Base-by-base conservation (phyloP, 2,888 invertebrate species). In the Amorpha juglandis region DNA sequence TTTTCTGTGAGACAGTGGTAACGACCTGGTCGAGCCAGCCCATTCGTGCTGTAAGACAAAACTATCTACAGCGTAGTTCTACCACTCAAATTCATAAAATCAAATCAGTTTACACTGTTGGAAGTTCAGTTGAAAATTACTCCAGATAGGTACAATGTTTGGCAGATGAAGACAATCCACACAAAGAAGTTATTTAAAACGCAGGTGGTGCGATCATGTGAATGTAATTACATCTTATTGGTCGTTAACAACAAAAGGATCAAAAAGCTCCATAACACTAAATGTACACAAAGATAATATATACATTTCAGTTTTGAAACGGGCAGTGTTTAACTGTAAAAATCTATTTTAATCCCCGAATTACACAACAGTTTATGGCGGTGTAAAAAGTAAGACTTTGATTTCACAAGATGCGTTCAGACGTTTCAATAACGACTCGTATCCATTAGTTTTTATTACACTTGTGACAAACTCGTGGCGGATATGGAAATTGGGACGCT, bases 341-440 rank as follows among this genome's bases (percentile, higher is more conserved):
- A 83, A 74, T 81, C 78, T 85, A 87, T 86, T 87, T 83, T 58
- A 64, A 79, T 76, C 69, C 62, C 11, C 51, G 67, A 73, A 76
- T 80, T 78, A 79, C 77, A 74, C 68, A 74, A 75, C 69, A 71
- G 69, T 77, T 81, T 78, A 79, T 73, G 74, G 72, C 73, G 72
- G 68, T 71, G 71, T 75, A 78, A 82, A 82, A 71, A 72, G 66
- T 74, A 73, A 74, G 73, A 73, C 72, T 75, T 70, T 68, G 75
- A 80, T 80, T 81, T 79, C 77, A 78, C 75, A 83, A 79, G 70
- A 76, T 67, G 69, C 67, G 70, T 76, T 69, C 68, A 71, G 70
- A 69, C 69, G 69, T 42, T 58, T 42, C 71, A 67, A 68, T 72
- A 75, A 75, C 73, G 67, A 72, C 69, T 68, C 55, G 69, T 67